Evolutionary conservation across 2,113 vertebrate genomes (phyloP).

Genomic region (Fukomys damarensis): DNA sequence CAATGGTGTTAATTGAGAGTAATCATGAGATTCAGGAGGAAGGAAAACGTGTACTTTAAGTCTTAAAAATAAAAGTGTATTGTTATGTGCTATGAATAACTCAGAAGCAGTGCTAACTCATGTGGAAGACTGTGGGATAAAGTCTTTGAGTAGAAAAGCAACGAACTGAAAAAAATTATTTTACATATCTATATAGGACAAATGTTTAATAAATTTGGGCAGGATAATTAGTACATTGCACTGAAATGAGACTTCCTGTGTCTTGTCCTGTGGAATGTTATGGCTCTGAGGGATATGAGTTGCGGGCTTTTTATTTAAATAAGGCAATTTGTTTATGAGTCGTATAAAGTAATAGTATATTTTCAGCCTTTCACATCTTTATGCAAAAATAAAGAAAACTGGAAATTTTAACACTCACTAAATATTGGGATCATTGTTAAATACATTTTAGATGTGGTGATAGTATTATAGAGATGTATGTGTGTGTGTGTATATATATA

Average conservation of each 20-base stretch:
- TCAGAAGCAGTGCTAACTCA: conserved; percentile 51
- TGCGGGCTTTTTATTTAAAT: conserved; percentile 47
- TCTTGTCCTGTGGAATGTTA: conserved; percentile 1
- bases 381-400: neutral
- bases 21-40: conserved; percentile 61
- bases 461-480: too few species aligned
- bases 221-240: conserved; percentile 44
- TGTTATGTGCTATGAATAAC: conserved; percentile 58
- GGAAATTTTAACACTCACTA: neutral
- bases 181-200: conserved; percentile 63
- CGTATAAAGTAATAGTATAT: neutral
- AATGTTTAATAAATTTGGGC: conserved; percentile 55
- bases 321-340: neutral
- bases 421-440: conserved; percentile 9
- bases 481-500: too few species aligned
- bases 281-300: neutral
- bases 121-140: conserved; percentile 53
- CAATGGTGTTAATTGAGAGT: conserved; percentile 53
- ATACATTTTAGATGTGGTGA: neutral
- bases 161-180: conserved; percentile 75
- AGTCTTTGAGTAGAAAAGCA: conserved; percentile 68
- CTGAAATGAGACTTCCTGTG: neutral
- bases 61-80: conserved; percentile 67
- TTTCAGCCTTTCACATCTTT: neutral
- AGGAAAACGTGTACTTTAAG: conserved; percentile 31